phyloP scores from a whole-genome alignment of 2,113 vertebrate species.

The Orthonyx spaldingii region DNA sequence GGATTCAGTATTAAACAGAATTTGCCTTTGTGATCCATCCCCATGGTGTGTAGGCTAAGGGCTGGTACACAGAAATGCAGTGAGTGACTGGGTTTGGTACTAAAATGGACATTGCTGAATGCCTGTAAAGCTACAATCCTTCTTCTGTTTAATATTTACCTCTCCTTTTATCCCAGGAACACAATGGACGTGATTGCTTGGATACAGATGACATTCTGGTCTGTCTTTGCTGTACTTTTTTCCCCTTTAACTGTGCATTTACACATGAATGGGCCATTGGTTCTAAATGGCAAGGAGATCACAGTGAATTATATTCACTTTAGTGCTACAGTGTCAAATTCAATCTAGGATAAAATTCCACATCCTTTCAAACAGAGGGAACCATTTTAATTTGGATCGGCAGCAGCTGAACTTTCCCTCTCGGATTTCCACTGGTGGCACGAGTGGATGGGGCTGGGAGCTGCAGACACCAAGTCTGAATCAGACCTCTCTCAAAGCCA shows the following conservation, averaged over 20 bases:
- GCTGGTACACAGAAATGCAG: not conserved
- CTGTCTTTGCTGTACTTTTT: not conserved
- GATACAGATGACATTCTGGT: not conserved
- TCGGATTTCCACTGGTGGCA: not conserved
- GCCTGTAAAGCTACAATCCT: not conserved
- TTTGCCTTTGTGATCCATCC: not conserved
- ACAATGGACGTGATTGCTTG: constrained; percentile 9
- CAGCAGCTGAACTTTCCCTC: constrained; percentile 12
- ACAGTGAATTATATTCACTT: constrained; percentile 59
- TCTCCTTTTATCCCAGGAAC: not conserved
- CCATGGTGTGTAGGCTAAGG: accelerated
- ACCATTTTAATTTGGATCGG: not conserved
- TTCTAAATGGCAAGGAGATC: constrained; percentile 38
- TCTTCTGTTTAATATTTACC: constrained; percentile 7
- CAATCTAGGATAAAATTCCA: constrained; percentile 25
- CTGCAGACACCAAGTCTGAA: not conserved
- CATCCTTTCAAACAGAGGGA: not conserved
- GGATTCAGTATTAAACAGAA: not conserved
- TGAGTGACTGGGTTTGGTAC: not conserved
- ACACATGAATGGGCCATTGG: constrained; percentile 59
- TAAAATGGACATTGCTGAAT: not conserved
- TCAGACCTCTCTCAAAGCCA: not conserved
- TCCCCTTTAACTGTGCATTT: constrained; percentile 25
- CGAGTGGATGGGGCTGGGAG: not conserved
- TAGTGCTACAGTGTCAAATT: constrained; percentile 37